Conservation (phyloP, 2,797 vertebrate species). For the Acrocephalus scirpaceus region DNA sequence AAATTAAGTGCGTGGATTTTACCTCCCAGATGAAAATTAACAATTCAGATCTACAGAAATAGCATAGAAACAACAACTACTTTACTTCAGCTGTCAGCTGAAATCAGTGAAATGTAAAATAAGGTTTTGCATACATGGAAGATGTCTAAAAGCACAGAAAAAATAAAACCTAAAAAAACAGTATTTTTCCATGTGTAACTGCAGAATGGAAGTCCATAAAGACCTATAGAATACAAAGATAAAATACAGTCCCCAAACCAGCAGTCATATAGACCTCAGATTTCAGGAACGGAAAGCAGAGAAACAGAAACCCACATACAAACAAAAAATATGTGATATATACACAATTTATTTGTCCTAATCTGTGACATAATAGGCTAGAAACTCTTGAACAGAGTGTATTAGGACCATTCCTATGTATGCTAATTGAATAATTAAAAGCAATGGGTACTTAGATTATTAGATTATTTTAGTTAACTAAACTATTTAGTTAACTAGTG, state of each 20-base stretch:
- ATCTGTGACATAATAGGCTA: neutral
- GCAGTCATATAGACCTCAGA: neutral
- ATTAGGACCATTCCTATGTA: neutral
- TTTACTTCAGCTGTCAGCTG: neutral
- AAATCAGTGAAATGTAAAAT: slow-evolving; percentile 31
- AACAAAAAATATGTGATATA: neutral
- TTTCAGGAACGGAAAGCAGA: neutral
- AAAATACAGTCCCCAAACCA: neutral
- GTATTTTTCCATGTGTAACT: neutral
- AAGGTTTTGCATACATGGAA: neutral
- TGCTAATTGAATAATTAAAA: neutral
- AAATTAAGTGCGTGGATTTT: neutral
- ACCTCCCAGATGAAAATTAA: slow-evolving; percentile 8
- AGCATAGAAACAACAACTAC: neutral
- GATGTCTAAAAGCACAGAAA: neutral
- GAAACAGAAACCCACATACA: neutral
- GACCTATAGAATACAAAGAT: neutral
- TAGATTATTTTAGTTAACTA: neutral
- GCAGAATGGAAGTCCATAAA: neutral
- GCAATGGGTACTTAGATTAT: neutral
- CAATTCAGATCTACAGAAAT: slow-evolving; percentile 3
- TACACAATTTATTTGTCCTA: neutral
- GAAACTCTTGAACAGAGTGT: neutral
- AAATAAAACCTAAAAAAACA: neutral
- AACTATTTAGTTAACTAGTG: neutral